Base-by-base conservation (phyloP, 2,888 invertebrate species). In the Antheraea yamamai region DNA sequence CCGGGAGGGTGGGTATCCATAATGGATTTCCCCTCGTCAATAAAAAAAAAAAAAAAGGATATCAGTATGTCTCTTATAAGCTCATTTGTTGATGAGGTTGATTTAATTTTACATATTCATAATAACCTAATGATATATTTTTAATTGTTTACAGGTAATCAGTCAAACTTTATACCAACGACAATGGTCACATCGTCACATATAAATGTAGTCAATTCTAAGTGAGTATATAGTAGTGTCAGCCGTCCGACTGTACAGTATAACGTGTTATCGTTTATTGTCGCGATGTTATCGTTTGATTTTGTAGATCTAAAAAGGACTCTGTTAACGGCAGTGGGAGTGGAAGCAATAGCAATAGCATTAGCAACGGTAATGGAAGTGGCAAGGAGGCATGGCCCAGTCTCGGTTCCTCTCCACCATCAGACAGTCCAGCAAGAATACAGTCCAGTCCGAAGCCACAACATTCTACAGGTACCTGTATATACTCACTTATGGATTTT, bases 341-440 rank as follows among this genome's bases (percentile, higher is more conserved):
- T 75, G 85, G 83, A 77, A 81, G 84, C 74, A 78, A 82, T 64
- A 82, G 80, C 75, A 80, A 84, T 76, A 84, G 83, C 76, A 84
- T 79, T 14, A 85, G 85, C n/a, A 81, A 83, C 75, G 84, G 84
- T 77, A 88, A 84, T 95, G 88, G 94, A 88, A 89, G 86, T 76
- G 90, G 91, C 73, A 97, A 97, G 91, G 97, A 97, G 86, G 97
- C 97, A 79, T 97, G 97, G 97, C 97, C 97, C 73, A 96, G 96
- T 82, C 95, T 96, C 85, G 95, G 96, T 58, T 93, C 94, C 35
- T 96, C 96, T n/a, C 96, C 96, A 0, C 94, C 95, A 2, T 82
- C 87, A 52, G 91, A 92, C 76, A 92, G 92, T 78, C 92, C 94
- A 78, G 90, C 90, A 75, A 84, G 92, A 78, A 91, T 90, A 88